A percentile compares a stretch with the other conserved stretches of the same genome.
Evolutionary conservation across 2,797 vertebrate species (phyloP).

Genomic region (Meda fulgida): DNA sequence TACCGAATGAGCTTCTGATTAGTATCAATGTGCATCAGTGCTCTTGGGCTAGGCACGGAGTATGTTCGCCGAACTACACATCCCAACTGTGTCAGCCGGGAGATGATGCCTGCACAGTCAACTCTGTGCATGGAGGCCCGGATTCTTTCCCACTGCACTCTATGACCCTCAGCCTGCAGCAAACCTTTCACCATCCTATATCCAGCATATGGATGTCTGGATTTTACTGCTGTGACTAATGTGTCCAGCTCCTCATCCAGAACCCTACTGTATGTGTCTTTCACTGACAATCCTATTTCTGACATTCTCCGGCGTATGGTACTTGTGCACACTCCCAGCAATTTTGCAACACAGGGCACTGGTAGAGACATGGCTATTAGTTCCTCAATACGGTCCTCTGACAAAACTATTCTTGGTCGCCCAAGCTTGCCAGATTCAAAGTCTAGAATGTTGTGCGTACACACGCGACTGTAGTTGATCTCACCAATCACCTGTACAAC

Average conservation of each 20-base stretch:
- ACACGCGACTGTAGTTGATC: not conserved
- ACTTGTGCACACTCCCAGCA: not conserved
- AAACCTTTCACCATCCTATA: slow-evolving; percentile 36
- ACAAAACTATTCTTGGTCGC: not conserved
- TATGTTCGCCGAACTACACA: slow-evolving; percentile 26
- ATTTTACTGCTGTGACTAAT: slow-evolving; percentile 28
- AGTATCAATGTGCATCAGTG: slow-evolving; percentile 28
- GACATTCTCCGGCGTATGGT: not conserved
- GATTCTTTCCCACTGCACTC: slow-evolving; percentile 29
- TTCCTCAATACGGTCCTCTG: not conserved
- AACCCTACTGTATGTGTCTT: slow-evolving; percentile 27
- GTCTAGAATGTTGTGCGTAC: not conserved
- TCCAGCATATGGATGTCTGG: slow-evolving; percentile 4
- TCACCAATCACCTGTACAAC: not conserved
- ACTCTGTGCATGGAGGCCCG: slow-evolving; percentile 23
- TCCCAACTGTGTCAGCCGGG: slow-evolving; percentile 19
- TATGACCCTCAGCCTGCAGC: not conserved
- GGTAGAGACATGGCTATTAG: not conserved
- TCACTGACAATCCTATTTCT: not conserved
- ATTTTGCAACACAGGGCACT: not conserved
- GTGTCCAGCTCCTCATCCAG: slow-evolving; percentile 35
- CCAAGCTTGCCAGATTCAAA: too few relatives aligned
- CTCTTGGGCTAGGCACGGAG: not conserved
- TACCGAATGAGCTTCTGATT: slow-evolving; percentile 40
- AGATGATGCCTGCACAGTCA: slow-evolving; percentile 27